Base-by-base conservation (phyloP, 2,888 invertebrate genomes). In the Oxystoma pomonae region DNA sequence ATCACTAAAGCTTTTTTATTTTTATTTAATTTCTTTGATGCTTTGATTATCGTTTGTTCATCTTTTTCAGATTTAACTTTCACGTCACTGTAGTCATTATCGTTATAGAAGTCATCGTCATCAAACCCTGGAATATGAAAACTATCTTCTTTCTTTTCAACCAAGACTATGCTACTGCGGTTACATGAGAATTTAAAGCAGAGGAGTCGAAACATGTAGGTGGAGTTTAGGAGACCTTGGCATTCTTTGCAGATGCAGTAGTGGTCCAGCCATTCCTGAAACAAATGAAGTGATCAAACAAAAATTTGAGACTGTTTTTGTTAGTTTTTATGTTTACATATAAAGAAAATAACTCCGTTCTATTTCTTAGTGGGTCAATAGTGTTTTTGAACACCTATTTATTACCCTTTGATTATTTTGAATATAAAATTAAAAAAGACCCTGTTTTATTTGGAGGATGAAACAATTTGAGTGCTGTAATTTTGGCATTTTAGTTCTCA, bases 221-320 rank as follows among this genome's bases (percentile, higher is more conserved):
- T 70, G 57, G 56, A 61, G 35, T 64, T 62, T 55, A 72, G 56
- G 16, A 66, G 62, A 22, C 52, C 22, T 57, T 65, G 59, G 69
- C 73, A 73, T 20, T 64, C 22, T 12, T 55, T 21, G 56, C 73
- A 73, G 22, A 73, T 67, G 20, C 64, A 60, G 49, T 64, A 69
- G 35, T 59, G 55, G 7, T 63, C 58, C 19, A 64, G 20, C 73
- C 73, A 73, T 57, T 67, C 66, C 73, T 73, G 50, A 50, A 70
- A 67, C 55, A 61, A 58, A 58, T 55, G 49, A n/a, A 59, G 9
- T 22, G 17, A 12, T 20, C n/a, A n/a, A n/a, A n/a, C n/a, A n/a
- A n/a, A n/a, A n/a, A n/a, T n/a, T n/a, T n/a, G n/a, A n/a, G n/a
- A n/a, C n/a, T n/a, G n/a, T n/a, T n/a, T n/a, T n/a, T n/a, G n/a